These are phyloP conservation scores for Eunapius fragilis DNA, from an alignment of 37 sponge, comb jelly and placozoan genomes.

Conservation along the genomic window DNA sequence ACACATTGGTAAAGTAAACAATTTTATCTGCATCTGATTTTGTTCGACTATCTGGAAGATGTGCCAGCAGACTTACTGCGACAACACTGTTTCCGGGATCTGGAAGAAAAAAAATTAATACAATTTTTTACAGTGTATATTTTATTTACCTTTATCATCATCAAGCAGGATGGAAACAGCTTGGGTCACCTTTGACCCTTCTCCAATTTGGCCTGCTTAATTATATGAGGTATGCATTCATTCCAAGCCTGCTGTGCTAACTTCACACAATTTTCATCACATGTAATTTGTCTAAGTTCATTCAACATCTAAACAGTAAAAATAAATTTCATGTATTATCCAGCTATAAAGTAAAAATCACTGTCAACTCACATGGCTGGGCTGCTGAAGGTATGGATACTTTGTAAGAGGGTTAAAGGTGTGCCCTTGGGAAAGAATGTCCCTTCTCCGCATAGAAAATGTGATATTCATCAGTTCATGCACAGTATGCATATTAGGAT, in stretches of 20 bases:
- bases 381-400: neutral
- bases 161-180: neutral
- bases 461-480: conserved; percentile 9
- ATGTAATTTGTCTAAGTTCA: neutral
- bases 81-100: conserved; percentile 10
- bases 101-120: conserved; percentile 5
- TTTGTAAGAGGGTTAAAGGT: neutral
- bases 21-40: conserved; percentile 14
- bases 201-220: conserved; percentile 4
- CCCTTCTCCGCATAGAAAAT: neutral
- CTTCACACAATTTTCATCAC: neutral
- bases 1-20: conserved; percentile 13
- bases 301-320: neutral
- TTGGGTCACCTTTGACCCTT: neutral
- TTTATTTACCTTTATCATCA: neutral
- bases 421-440: conserved; percentile 1
- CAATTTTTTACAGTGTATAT: neutral
- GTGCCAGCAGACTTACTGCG: neutral
- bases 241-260: neutral
- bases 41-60: conserved; percentile 3
- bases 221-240: neutral
- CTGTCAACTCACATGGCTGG: neutral
- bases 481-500: neutral
- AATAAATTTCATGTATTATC: neutral
- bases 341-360: neutral